phyloP scores from a whole-genome alignment of 92 coral and sea anemone species.

The Heteractis magnifica region DNA sequence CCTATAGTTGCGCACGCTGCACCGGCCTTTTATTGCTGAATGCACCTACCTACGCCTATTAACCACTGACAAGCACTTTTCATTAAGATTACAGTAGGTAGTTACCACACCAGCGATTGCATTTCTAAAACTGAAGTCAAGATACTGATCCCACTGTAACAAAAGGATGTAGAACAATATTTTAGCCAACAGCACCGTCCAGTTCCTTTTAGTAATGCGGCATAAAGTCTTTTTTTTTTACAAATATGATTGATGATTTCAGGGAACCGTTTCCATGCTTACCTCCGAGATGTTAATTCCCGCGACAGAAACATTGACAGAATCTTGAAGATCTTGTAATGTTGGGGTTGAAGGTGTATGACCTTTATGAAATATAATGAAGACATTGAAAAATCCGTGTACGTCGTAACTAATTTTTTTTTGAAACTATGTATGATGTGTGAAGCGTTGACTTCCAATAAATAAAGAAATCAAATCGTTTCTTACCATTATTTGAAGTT shows the following conservation, averaged over 20 bases:
- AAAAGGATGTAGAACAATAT: neutral
- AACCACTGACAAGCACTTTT: neutral
- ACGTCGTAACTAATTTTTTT: no score
- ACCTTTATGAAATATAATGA: neutral
- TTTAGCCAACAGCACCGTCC: no score
- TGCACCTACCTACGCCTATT: neutral
- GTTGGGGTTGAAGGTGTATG: neutral
- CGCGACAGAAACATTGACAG: neutral
- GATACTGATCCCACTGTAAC: neutral
- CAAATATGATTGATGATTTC: neutral
- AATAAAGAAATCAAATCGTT: neutral
- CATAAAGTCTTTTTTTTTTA: no score
- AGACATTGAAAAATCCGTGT: neutral
- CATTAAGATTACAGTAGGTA: neutral
- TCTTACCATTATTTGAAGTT: neutral
- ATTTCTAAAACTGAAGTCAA: constrained; percentile 1
- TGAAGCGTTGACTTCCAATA: no score
- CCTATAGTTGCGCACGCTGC: no score
- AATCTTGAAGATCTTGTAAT: neutral
- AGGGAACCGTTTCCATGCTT: neutral
- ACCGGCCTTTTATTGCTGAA: neutral
- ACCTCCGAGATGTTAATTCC: constrained; percentile 4
- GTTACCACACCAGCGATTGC: neutral
- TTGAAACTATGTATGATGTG: no score
- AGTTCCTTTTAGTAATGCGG: no score